Percentiles rank a stretch among this genome's conserved stretches.
These are phyloP conservation scores for Exocentrus adspersus DNA, from an alignment of 2,888 invertebrate genomes.

Conservation along the genomic window DNA sequence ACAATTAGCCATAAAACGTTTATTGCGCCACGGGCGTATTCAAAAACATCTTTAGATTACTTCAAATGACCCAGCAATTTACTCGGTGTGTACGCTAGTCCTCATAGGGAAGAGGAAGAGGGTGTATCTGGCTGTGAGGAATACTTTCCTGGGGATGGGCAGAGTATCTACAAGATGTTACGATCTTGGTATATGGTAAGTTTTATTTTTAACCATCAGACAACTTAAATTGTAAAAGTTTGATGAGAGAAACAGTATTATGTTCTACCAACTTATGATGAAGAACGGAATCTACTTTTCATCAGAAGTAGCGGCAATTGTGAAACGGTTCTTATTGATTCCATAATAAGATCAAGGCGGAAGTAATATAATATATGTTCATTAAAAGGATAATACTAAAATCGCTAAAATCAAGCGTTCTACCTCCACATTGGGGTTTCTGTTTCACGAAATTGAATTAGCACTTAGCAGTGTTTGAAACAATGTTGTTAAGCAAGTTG, in stretches of 20 bases:
- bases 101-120: not conserved
- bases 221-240: slow-evolving; percentile 41
- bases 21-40: slow-evolving; percentile 56
- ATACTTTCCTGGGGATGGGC: not conserved
- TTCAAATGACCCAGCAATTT: slow-evolving; percentile 31
- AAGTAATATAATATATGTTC: slow-evolving; percentile 6
- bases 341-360: not conserved
- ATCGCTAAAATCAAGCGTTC: not conserved
- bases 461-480: slow-evolving; percentile 48
- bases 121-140: not conserved
- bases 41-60: slow-evolving; percentile 53
- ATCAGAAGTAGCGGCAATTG: not conserved
- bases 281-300: not conserved
- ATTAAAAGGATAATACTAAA: slow-evolving; percentile 1
- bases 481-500: slow-evolving; percentile 57
- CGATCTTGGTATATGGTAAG: slow-evolving; percentile 42
- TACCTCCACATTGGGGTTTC: slow-evolving; percentile 41
- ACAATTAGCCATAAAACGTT: slow-evolving; percentile 65
- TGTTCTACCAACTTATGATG: slow-evolving; percentile 4
- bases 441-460: slow-evolving; percentile 44
- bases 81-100: slow-evolving; percentile 21
- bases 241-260: slow-evolving; percentile 19
- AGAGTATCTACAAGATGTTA: slow-evolving; percentile 44
- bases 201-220: slow-evolving; percentile 40
- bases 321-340: too few species aligned